phyloP scores from a whole-genome alignment of 2,797 vertebrate species.

The Tauraco hartlaubi region DNA sequence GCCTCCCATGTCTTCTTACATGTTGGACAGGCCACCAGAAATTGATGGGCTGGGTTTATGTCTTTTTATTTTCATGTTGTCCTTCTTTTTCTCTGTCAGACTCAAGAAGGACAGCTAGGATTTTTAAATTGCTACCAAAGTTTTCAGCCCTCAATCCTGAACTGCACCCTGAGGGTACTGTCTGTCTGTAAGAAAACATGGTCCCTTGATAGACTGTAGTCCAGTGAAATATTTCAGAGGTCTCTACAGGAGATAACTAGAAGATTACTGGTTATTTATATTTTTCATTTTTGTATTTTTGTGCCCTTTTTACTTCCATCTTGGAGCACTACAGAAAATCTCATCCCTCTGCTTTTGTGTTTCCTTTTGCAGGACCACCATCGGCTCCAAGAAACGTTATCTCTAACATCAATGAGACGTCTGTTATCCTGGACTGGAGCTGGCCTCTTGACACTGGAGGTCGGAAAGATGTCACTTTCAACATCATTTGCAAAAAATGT shows the following conservation, averaged over 20 bases:
- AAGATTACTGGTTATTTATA: slow-evolving; percentile 7
- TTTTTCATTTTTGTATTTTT: background rate
- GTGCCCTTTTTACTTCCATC: background rate
- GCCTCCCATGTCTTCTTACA: slow-evolving; percentile 1
- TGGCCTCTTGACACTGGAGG: slow-evolving; percentile 95
- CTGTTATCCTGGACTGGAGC: slow-evolving; percentile 97
- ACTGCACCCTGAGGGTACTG: background rate
- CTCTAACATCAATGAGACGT: slow-evolving; percentile 98
- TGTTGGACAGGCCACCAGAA: slow-evolving; percentile 36
- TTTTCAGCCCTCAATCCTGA: slow-evolving; percentile 18
- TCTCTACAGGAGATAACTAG: slow-evolving; percentile 20
- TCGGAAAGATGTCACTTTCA: slow-evolving; percentile 93
- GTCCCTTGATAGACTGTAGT: background rate
- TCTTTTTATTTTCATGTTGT: slow-evolving; percentile 35
- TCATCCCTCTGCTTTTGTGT: slow-evolving; percentile 38
- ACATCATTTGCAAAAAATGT: slow-evolving; percentile 94
- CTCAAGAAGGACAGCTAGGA: background rate
- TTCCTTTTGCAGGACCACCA: slow-evolving; percentile 87
- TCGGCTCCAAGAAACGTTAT: slow-evolving; percentile 95
- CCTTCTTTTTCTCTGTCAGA: background rate
- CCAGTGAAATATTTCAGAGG: background rate
- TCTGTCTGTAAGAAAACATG: background rate
- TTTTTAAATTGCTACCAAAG: slow-evolving; percentile 42
- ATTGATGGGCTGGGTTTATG: background rate
- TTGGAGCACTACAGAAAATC: background rate